A percentile compares a stretch with the other conserved stretches of the same genome.
These are phyloP conservation scores for Herminia tarsipennalis DNA, from an alignment of 2,888 invertebrate species.

Conservation along the genomic window DNA sequence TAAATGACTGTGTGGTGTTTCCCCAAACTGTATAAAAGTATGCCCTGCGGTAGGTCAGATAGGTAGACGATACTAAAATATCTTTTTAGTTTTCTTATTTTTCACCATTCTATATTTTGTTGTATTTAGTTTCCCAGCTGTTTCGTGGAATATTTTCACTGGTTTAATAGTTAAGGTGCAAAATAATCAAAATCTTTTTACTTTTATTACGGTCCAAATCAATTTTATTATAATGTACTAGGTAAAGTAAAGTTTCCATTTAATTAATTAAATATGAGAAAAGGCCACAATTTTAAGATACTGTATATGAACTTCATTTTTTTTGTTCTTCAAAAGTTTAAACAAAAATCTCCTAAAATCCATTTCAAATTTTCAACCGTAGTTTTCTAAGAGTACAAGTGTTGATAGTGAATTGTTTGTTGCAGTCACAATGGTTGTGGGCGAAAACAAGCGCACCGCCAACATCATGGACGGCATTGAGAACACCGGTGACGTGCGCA, in stretches of 20 bases:
- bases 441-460: conserved; percentile 88
- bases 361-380: not conserved
- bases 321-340: too few species aligned
- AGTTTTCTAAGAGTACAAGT: conserved; percentile 12
- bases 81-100: conserved; percentile 11
- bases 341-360: too few species aligned
- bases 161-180: too few species aligned
- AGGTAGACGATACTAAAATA: conserved; percentile 22
- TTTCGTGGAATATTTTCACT: conserved; percentile 2
- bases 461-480: conserved; percentile 97
- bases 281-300: too few species aligned
- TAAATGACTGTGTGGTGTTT: conserved; percentile 65
- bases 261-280: too few species aligned
- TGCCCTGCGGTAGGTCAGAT: conserved; percentile 35
- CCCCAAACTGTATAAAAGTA: conserved; percentile 51
- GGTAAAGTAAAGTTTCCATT: too few species aligned
- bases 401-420: conserved; percentile 53
- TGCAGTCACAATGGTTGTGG: conserved; percentile 92
- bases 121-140: conserved; percentile 6
- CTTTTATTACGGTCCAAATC: too few species aligned
- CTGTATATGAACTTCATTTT: not conserved
- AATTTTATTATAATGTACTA: too few species aligned
- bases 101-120: conserved; percentile 6
- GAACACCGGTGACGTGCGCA: conserved; percentile 94
- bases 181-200: too few species aligned